Conservation (phyloP, 2,113 vertebrate genomes). For the Pavo muticus region DNA sequence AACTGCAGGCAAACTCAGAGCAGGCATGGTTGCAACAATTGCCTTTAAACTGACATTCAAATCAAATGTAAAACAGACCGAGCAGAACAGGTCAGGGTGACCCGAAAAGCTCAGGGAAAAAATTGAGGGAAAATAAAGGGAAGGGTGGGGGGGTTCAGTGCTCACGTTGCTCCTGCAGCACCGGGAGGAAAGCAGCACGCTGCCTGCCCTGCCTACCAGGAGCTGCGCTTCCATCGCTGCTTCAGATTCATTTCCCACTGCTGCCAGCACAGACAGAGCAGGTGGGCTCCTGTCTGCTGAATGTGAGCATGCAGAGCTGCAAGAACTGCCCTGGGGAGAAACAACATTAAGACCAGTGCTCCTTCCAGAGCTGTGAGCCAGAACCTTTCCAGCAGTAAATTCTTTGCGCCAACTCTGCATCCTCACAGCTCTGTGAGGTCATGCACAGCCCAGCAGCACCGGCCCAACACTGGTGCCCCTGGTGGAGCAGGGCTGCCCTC, state of each 20-base stretch:
- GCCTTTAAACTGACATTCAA: constrained; percentile 75
- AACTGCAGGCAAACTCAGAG: constrained; percentile 64
- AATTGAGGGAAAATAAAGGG: background rate
- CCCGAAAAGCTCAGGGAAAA: constrained; percentile 52
- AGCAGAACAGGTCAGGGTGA: constrained; percentile 80
- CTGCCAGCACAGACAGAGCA: background rate
- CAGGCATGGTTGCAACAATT: constrained; percentile 73
- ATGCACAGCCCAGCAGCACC: background rate
- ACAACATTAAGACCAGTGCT: background rate
- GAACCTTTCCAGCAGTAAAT: background rate
- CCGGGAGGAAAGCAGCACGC: background rate
- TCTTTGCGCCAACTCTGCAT: background rate
- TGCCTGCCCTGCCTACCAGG: too few species aligned
- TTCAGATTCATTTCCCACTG: background rate
- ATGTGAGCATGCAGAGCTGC: rapidly evolving
- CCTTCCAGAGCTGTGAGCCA: background rate
- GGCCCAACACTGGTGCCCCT: too few species aligned
- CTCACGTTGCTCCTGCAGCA: constrained; percentile 56
- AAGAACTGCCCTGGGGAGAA: background rate
- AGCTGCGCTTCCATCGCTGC: background rate
- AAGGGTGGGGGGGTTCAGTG: background rate
- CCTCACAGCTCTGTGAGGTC: background rate
- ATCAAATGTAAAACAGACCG: constrained; percentile 79
- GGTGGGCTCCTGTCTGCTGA: background rate
- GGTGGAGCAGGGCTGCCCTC: too few species aligned